These are phyloP conservation scores for Anoplius nigerrimus DNA, from an alignment of 2,888 invertebrate species.

Conservation along the genomic window DNA sequence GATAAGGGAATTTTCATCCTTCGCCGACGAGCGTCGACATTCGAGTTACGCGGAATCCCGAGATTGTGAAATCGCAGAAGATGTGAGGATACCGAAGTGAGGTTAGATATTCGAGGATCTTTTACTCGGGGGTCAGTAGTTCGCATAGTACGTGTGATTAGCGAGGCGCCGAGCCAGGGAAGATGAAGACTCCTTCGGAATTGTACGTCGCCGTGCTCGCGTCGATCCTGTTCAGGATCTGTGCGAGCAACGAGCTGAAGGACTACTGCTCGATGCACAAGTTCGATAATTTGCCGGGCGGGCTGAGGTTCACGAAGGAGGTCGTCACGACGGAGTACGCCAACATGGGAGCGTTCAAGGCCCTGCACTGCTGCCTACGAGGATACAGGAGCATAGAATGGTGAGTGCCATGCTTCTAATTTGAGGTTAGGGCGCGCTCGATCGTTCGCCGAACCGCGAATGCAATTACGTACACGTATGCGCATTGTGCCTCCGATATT, in stretches of 20 bases:
- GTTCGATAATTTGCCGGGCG: slow-evolving; percentile 78
- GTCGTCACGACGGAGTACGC: slow-evolving; percentile 82
- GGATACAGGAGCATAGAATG: slow-evolving; percentile 88
- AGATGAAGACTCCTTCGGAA: slow-evolving; percentile 2
- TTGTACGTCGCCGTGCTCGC: slow-evolving; percentile 22
- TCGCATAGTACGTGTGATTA: not conserved
- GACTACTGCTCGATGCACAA: slow-evolving; percentile 81
- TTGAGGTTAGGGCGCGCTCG: not conserved
- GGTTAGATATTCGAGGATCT: no score
- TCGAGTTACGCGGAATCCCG: no score
- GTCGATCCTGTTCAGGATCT: slow-evolving; percentile 26
- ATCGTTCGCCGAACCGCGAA: not conserved
- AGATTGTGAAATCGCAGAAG: no score
- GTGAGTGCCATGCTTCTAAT: slow-evolving; percentile 76
- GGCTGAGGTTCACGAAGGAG: slow-evolving; percentile 86
- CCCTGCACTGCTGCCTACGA: slow-evolving; percentile 86
- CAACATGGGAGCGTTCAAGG: slow-evolving; percentile 83
- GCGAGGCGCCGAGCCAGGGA: not conserved
- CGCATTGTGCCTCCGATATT: no score
- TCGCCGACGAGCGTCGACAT: no score
- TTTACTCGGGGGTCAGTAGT: slow-evolving; percentile 5
- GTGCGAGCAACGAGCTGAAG: slow-evolving; percentile 62
- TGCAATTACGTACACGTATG: not conserved
- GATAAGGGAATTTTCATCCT: no score
- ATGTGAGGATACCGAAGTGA: no score